A percentile compares a stretch with the other conserved stretches of the same genome.
These are phyloP conservation scores for Cloeon dipterum DNA, from an alignment of 2,888 invertebrate species.

Conservation along the genomic window DNA sequence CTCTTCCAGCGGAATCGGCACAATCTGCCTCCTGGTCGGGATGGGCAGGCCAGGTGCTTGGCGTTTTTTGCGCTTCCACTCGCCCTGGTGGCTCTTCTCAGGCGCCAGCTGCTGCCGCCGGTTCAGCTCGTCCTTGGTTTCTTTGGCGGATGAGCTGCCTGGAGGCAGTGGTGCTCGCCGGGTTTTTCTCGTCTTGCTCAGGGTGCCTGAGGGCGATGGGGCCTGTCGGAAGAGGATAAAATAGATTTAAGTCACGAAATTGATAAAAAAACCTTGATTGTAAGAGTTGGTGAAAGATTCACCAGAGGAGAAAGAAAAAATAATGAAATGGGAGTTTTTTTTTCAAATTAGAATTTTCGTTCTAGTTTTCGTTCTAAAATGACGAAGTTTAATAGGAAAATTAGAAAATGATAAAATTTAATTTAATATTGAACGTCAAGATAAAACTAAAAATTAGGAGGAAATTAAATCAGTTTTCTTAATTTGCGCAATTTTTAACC, in stretches of 20 bases:
- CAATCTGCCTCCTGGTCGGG: conserved; percentile 32
- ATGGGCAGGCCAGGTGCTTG: conserved; percentile 59
- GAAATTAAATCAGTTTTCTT: no score
- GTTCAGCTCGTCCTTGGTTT: conserved; percentile 31
- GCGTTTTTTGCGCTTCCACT: conserved; percentile 54
- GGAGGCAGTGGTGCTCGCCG: conserved; percentile 18
- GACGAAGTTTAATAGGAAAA: no score
- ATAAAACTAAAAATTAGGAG: no score
- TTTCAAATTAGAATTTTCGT: no score
- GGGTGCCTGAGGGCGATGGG: conserved; percentile 9
- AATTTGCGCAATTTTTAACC: no score
- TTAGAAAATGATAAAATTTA: no score
- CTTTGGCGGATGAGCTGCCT: conserved; percentile 16
- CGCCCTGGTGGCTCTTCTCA: conserved; percentile 38
- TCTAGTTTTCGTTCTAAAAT: no score
- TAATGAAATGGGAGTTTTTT: no score
- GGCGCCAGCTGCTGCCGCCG: conserved; percentile 24
- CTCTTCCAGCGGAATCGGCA: conserved; percentile 25
- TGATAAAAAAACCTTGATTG: no score
- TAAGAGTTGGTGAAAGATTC: no score
- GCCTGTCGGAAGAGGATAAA: conserved; percentile 7
- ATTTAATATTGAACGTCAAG: no score
- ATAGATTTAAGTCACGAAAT: neutral
- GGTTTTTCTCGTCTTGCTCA: conserved; percentile 12
- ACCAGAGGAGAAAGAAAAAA: no score